Evolutionary conservation across 1,140 invertebrate genomes (phyloP).

Genomic region (Macrocentrus cingulum): DNA sequence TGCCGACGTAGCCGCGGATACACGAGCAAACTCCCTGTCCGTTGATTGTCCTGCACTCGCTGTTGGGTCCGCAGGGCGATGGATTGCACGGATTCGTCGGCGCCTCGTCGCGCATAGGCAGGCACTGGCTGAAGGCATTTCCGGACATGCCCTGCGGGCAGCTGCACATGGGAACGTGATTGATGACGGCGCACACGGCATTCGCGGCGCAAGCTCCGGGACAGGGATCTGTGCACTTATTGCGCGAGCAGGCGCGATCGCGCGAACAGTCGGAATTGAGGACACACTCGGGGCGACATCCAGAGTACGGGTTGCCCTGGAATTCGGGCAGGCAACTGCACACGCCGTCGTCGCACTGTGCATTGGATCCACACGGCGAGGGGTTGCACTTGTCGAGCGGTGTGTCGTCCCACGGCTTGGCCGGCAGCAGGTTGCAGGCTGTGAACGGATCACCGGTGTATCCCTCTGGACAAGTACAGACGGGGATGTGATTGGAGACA

Average conservation of each 20-base stretch:
- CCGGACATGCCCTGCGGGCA: slow-evolving; percentile 60
- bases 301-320: slow-evolving; percentile 52
- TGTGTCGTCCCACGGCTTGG: slow-evolving; percentile 40
- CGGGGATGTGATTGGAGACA: slow-evolving; percentile 61
- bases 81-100: slow-evolving; percentile 57
- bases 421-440: slow-evolving; percentile 46
- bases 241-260: slow-evolving; percentile 60
- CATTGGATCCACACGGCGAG: slow-evolving; percentile 69
- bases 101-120: slow-evolving; percentile 25
- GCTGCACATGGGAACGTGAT: slow-evolving; percentile 62
- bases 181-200: slow-evolving; percentile 62
- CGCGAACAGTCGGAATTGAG: slow-evolving; percentile 61
- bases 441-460: slow-evolving; percentile 62
- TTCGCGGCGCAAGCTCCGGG: slow-evolving; percentile 62
- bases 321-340: slow-evolving; percentile 60
- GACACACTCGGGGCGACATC: slow-evolving; percentile 59
- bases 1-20: slow-evolving; percentile 63
- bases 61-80: slow-evolving; percentile 68
- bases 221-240: slow-evolving; percentile 62
- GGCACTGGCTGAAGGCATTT: slow-evolving; percentile 60
- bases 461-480: slow-evolving; percentile 62
- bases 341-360: slow-evolving; percentile 35
- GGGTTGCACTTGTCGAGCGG: slow-evolving; percentile 64
- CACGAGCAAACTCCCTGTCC: slow-evolving; percentile 66
- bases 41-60: slow-evolving; percentile 61